Evolutionary conservation across 2,797 vertebrate genomes (phyloP).

Genomic region (Platyrinchus mystaceus): DNA sequence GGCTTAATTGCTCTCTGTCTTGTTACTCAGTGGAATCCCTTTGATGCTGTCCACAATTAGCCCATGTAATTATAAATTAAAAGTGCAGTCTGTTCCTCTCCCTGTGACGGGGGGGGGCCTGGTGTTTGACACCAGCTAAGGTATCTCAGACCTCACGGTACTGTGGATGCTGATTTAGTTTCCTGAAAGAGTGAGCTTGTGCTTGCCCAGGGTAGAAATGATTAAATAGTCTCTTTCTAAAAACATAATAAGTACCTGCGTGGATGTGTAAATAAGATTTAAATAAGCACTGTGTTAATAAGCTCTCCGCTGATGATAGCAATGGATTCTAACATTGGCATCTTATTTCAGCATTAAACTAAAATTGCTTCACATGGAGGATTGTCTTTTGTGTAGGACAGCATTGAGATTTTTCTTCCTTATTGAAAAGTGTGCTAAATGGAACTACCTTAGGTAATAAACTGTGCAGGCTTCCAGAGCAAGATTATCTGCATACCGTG

Average conservation of each 20-base stretch:
- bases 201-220: neutral
- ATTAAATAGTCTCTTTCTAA: neutral
- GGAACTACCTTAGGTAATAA: constrained; percentile 21
- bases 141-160: neutral
- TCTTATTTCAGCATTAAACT: constrained; percentile 27
- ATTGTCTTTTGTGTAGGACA: neutral
- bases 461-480: neutral
- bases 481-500: neutral
- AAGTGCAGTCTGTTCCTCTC: neutral
- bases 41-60: constrained; percentile 42
- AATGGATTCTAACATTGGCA: neutral
- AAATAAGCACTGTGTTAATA: constrained; percentile 11
- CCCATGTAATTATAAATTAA: constrained; percentile 44
- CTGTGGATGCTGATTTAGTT: neutral
- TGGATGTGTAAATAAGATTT: constrained; percentile 37
- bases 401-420: constrained; percentile 19
- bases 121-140: neutral
- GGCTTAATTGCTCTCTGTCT: constrained; percentile 34
- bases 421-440: neutral
- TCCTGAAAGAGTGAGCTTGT: neutral
- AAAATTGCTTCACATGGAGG: neutral
- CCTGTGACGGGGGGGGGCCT: neutral
- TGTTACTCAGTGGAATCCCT: constrained; percentile 32
- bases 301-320: neutral
- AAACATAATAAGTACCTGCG: neutral